Conservation (phyloP, 1,140 invertebrate species). For the Hetaerina americana region DNA sequence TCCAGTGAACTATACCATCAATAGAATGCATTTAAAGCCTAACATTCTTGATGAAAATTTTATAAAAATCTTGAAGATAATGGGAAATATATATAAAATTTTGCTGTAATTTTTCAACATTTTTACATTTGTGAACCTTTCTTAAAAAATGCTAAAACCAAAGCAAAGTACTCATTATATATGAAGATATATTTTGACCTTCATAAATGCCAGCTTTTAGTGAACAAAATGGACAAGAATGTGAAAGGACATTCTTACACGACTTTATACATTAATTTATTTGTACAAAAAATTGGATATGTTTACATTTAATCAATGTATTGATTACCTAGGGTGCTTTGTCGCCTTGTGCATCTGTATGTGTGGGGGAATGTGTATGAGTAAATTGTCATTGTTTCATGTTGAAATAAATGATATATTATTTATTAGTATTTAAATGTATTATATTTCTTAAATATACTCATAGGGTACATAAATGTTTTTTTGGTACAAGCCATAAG, state of each 20-base stretch:
- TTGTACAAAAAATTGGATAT: neutral
- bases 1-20: neutral
- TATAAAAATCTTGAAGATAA: neutral
- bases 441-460: too few relatives aligned
- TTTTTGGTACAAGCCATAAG: too few relatives aligned
- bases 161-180: neutral
- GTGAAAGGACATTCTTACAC: too few relatives aligned
- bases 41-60: neutral
- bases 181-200: neutral
- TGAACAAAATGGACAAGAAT: neutral
- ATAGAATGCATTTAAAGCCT: neutral
- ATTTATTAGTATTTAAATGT: neutral
- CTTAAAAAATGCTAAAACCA: neutral
- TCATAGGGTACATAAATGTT: too few relatives aligned
- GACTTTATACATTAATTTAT: neutral
- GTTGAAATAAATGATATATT: neutral
- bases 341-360: neutral
- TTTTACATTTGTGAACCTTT: neutral
- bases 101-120: neutral
- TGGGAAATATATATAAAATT: neutral
- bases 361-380: neutral
- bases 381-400: neutral
- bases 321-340: neutral
- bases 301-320: conserved; percentile 1
- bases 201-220: neutral